Conservation (phyloP, 2,888 invertebrate species). For the Candidula unifasciata region DNA sequence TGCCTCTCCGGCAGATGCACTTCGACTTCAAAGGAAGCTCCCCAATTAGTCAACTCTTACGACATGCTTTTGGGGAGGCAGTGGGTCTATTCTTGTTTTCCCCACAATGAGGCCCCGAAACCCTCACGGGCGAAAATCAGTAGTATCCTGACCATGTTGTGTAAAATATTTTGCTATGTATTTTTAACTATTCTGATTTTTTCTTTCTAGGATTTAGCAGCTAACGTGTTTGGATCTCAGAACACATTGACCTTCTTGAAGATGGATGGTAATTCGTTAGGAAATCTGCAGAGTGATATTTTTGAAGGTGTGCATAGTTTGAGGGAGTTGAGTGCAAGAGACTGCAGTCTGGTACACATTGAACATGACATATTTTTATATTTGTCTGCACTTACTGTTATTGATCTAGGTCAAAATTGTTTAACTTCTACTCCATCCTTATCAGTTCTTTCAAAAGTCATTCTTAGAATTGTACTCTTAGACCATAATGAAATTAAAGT, state of each 20-base stretch:
- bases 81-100: too few species aligned
- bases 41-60: too few species aligned
- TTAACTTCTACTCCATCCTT: conserved; percentile 59
- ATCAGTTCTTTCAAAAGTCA: conserved; percentile 55
- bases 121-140: too few species aligned
- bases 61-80: too few species aligned
- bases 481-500: conserved; percentile 62
- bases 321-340: conserved; percentile 57
- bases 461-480: conserved; percentile 59
- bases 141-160: not conserved
- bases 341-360: conserved; percentile 61
- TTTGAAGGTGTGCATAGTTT: conserved; percentile 64
- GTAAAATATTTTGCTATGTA: not conserved
- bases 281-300: conserved; percentile 57
- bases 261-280: conserved; percentile 63
- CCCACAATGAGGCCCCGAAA: too few species aligned
- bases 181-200: not conserved
- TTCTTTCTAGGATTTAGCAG: conserved; percentile 52
- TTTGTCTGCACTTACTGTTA: conserved; percentile 55
- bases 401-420: conserved; percentile 67
- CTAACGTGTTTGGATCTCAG: conserved; percentile 60
- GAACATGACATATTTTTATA: conserved; percentile 62
- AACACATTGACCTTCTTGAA: conserved; percentile 57
- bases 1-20: too few species aligned
- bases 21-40: too few species aligned